Evolutionary conservation across 2,113 vertebrate species (phyloP), one percentile per base, ranked within the genome.

Genomic region (Plotosus lineatus): DNA sequence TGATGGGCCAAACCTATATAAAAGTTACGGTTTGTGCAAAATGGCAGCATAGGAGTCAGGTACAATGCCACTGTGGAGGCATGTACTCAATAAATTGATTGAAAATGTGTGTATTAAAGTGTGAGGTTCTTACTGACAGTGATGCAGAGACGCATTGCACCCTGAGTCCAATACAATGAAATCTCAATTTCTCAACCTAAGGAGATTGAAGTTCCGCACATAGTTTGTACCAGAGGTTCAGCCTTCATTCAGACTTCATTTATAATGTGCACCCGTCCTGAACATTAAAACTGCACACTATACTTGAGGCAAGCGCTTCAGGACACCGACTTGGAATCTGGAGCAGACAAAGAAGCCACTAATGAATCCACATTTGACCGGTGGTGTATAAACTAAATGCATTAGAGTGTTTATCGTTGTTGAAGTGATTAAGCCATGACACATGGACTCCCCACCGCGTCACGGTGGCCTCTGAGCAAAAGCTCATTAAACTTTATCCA

Each of bases 401-500:
- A 85, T 88, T 85, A 85, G 76, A 51, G 82, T 60, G 76, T 66
- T 84, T 80, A 89, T 88, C 73, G 44, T 76, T 78, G 79, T 83
- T 87, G 89, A 94, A 93, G 88, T 88, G 90, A 86, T 93, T 90
- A 89, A 91, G 92, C 93, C 92, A 92, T 94, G 94, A 96, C 91
- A 94, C 94, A 95, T 95, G 93, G 92, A 90, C 90, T 91, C 90
- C 92, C 82, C 91, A 84, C 89, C 88, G 88, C 93, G 93, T 89
- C 84, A 87, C 89, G 91, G 69, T 90, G 92, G 88, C 88, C 92
- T 93, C 92, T 92, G 79, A 86, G 93, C 91, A 92, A 89, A 93
- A 91, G 91, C 91, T 91, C 92, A 90, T 93, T 90, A 94, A 92
- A 92, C 93, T 94, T 94, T 94, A 94, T 94, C 93, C 94, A 95